Percentiles rank a stretch among this genome's conserved stretches.
phyloP scores from a whole-genome alignment of 92 coral and sea anemone species.

The Phymanthus crucifer region DNA sequence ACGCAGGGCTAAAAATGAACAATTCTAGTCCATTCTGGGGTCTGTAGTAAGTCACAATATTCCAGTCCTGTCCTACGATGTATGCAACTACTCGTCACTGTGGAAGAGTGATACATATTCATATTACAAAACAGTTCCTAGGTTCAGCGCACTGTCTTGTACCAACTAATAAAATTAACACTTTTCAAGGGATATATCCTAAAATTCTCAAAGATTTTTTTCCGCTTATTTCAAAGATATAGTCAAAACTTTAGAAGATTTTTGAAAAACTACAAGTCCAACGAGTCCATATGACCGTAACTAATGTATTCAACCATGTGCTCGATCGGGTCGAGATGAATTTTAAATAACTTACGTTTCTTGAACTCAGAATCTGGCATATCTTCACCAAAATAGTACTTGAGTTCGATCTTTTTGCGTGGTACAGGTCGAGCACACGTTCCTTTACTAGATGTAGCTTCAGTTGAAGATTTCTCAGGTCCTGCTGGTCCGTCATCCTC shows the following conservation, averaged over 20 bases:
- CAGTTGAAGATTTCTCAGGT: background rate
- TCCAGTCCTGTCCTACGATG: constrained; percentile 41
- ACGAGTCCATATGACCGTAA: background rate
- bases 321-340: constrained; percentile 31
- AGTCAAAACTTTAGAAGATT: no score
- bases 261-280: background rate
- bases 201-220: background rate
- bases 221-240: background rate
- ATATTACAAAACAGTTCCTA: background rate
- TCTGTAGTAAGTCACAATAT: background rate
- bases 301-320: constrained; percentile 92
- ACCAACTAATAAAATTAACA: constrained; percentile 14
- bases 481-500: constrained; percentile 27
- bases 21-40: constrained; percentile 4
- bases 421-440: constrained; percentile 71
- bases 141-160: background rate
- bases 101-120: background rate
- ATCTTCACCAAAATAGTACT: constrained; percentile 97
- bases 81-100: constrained; percentile 31
- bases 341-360: constrained; percentile 79
- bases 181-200: background rate
- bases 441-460: constrained; percentile 47
- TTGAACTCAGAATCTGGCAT: constrained; percentile 89
- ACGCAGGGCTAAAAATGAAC: background rate
- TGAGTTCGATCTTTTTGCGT: constrained; percentile 90